A percentile compares a stretch with the other conserved stretches of the same genome.
phyloP scores from a whole-genome alignment of 2,888 invertebrate species.

The Lagria hirta region DNA sequence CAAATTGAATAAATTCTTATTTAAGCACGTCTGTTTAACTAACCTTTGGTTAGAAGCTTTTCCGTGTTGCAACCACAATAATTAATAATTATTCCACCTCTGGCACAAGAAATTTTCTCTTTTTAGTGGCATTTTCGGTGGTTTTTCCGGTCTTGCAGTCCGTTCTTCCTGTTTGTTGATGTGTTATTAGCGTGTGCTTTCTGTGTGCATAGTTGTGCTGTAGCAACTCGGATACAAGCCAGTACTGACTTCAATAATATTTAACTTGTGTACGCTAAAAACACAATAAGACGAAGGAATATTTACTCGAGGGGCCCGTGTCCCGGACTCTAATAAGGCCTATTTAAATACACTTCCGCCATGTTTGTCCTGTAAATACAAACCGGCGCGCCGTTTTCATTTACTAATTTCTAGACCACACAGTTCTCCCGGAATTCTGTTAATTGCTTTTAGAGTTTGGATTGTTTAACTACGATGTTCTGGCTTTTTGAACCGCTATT shows the following conservation, averaged over 20 bases:
- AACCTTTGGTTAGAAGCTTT: conserved; percentile 12
- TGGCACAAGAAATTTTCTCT: conserved; percentile 14
- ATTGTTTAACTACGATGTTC: conserved; percentile 41
- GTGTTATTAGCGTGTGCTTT: conserved; percentile 13
- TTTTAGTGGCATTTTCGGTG: conserved; percentile 1
- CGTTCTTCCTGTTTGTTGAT: conserved; percentile 13
- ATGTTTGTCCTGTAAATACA: conserved; percentile 45
- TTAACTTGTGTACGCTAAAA: conserved; percentile 37
- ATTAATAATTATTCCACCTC: conserved; percentile 13
- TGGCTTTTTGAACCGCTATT: conserved; percentile 16
- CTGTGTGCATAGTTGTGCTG: conserved; percentile 22
- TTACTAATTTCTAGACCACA: conserved; percentile 48
- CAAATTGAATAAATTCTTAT: no score
- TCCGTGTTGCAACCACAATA: conserved; percentile 6
- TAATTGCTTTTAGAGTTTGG: conserved; percentile 48
- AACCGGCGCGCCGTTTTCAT: conserved; percentile 44
- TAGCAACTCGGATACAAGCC: no score
- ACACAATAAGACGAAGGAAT: conserved; percentile 37
- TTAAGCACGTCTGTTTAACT: no score
- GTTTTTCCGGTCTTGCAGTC: conserved; percentile 13
- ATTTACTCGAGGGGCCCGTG: conserved; percentile 37
- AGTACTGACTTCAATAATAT: conserved; percentile 14
- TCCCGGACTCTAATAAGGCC: conserved; percentile 46
- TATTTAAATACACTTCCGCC: conserved; percentile 47
- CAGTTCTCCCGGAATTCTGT: conserved; percentile 45